Evolutionary conservation across 2,113 vertebrate genomes (phyloP), one percentile per base, ranked within the genome.

Genomic region (Leucoraja erinaceus): DNA sequence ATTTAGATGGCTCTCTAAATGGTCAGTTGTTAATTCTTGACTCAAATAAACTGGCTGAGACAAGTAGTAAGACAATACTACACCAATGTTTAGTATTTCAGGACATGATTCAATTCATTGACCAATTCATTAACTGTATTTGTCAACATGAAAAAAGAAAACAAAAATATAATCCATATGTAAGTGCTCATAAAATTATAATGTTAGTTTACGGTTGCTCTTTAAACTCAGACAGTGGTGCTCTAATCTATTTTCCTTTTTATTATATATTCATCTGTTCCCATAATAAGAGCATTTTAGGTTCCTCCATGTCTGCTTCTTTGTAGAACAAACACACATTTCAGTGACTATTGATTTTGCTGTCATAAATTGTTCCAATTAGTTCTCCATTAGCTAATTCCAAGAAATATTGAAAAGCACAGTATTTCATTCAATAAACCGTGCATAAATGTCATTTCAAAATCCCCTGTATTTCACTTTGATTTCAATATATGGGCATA

Each of bases 161-260:
- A 68, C 86, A 31, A 90, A 90, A 90, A 16, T 90, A 66, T 68
- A 88, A 88, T 88, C 84, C 84, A 90, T 90, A 33, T 12, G 31
- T 33, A 90, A 90, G 86, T 90, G 86, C 61, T 90, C 61, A 90
- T 90, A 68, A 90, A 90, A 90, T 90, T 63, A 90, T 90, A 90
- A 90, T 88, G 84, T 88, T 88, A 63, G 22, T 68, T 90, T 90
- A 14, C n/a, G 61, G 33, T 33, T 33, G 86, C 59, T 68, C 86
- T 38, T 63, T 90, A 90, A 83, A 68, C 61, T 31, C 59, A 68
- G 63, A 68, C 61, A 90, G 63, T 90, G 63, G n/a, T 90, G 28
- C 63, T 68, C 31, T 61, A 33, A 90, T 63, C 86, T 25, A 68
- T 90, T 83, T 56, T 90, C 61, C 31, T 68, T 33, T 61, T 63